Conservation (phyloP, 2,113 vertebrate species). For the Prunella fulvescens region DNA sequence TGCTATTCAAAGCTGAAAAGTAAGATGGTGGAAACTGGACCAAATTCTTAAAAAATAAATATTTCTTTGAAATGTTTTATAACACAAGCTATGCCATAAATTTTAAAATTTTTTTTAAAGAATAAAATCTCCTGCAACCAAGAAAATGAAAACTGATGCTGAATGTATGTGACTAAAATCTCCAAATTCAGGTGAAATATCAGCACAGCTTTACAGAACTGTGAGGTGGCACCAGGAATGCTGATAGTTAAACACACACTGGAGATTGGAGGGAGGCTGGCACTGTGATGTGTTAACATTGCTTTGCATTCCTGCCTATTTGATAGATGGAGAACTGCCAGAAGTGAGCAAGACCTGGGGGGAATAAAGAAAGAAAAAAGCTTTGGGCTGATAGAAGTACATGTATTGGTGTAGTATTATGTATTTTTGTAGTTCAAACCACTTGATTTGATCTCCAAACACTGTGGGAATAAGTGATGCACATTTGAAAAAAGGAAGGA, state of each 20-base stretch:
- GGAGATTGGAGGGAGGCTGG: neutral
- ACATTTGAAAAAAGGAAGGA: neutral
- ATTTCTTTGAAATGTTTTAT: neutral
- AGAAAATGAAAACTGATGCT: neutral
- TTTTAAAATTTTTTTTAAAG: neutral
- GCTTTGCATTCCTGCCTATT: neutral
- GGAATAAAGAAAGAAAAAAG: neutral
- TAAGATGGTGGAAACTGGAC: neutral
- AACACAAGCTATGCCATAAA: rapidly evolving
- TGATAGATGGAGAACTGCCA: neutral
- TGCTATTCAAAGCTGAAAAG: neutral
- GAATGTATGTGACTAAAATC: neutral
- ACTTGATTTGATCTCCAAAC: neutral
- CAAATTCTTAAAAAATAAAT: neutral
- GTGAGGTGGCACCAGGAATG: neutral
- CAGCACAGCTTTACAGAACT: neutral
- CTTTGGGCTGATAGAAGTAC: neutral
- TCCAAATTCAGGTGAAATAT: neutral
- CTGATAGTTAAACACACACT: neutral
- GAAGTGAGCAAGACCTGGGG: neutral
- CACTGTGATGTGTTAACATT: neutral
- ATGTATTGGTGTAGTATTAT: no score
- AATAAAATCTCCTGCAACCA: neutral
- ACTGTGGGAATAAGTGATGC: neutral
- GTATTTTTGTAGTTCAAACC: neutral